Percentiles rank a stretch among this genome's conserved stretches.
phyloP scores from a whole-genome alignment of 2,888 invertebrate genomes.

The Molanna angustata region DNA sequence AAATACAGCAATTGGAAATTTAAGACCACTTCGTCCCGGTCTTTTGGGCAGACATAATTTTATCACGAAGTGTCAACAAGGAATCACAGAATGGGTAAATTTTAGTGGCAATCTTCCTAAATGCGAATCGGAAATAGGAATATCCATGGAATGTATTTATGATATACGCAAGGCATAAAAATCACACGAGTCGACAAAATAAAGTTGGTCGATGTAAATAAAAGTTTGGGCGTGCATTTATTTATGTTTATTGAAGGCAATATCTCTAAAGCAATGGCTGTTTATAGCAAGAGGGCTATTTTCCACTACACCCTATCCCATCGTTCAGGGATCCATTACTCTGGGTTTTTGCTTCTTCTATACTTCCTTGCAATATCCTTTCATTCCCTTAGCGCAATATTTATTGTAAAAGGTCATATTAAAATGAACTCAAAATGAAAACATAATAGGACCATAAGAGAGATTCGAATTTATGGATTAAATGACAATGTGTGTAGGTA shows the following conservation, averaged over 20 bases:
- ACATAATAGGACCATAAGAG: no score
- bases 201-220: conserved; percentile 7
- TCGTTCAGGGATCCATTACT: not conserved
- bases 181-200: conserved; percentile 8
- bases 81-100: no score
- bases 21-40: no score
- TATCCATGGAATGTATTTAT: conserved; percentile 16
- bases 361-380: not conserved
- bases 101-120: conserved; percentile 13
- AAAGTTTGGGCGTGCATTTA: conserved; percentile 21
- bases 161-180: conserved; percentile 15
- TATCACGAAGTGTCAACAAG: no score
- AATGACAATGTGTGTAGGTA: no score
- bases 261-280: conserved; percentile 10
- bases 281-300: conserved; percentile 11
- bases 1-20: no score
- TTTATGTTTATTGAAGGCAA: conserved; percentile 20
- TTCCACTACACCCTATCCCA: not conserved
- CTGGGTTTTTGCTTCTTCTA: not conserved
- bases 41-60: no score
- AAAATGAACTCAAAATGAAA: no score
- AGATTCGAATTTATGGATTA: no score
- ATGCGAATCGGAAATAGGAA: conserved; percentile 11
- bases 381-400: not conserved
- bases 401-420: no score